These are phyloP conservation scores for Pterocles orientalis DNA, from an alignment of 2,113 vertebrate species.

Conservation along the genomic window DNA sequence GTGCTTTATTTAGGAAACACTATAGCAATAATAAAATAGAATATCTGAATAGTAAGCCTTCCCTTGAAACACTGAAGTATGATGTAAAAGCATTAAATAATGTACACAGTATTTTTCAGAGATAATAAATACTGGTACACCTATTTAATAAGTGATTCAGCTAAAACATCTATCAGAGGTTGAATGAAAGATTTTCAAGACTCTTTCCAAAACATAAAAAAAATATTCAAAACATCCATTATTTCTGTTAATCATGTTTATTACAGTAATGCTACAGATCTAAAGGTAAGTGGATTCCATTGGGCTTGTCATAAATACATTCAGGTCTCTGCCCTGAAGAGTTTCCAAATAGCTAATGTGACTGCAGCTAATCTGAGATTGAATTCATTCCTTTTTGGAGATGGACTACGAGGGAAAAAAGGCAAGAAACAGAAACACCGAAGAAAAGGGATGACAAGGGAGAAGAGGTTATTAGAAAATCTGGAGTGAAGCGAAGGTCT, in stretches of 20 bases:
- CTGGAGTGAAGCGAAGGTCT: not conserved
- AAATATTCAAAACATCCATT: not conserved
- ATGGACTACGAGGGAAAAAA: accelerated
- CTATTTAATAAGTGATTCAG: not conserved
- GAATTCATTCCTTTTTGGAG: not conserved
- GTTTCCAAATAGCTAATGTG: not conserved
- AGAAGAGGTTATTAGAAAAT: not conserved
- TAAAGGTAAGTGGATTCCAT: not conserved
- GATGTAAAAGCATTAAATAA: not conserved
- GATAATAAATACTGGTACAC: not conserved
- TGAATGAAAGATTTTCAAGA: not conserved
- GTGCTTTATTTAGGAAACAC: not conserved
- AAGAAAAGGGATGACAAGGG: not conserved
- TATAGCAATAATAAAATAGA: not conserved
- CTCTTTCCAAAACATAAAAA: not conserved
- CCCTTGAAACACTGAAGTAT: not conserved
- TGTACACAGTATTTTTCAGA: not conserved
- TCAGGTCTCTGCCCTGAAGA: not conserved
- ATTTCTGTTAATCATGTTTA: not conserved
- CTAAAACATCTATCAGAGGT: not conserved
- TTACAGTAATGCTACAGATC: not conserved
- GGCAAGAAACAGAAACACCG: not conserved
- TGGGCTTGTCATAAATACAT: not conserved
- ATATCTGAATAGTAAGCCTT: not conserved
- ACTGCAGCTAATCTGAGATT: not conserved